Percentiles rank a stretch among this genome's conserved stretches.
Conservation (phyloP, 1,140 invertebrate species). For the Dufourea novaeangliae region DNA sequence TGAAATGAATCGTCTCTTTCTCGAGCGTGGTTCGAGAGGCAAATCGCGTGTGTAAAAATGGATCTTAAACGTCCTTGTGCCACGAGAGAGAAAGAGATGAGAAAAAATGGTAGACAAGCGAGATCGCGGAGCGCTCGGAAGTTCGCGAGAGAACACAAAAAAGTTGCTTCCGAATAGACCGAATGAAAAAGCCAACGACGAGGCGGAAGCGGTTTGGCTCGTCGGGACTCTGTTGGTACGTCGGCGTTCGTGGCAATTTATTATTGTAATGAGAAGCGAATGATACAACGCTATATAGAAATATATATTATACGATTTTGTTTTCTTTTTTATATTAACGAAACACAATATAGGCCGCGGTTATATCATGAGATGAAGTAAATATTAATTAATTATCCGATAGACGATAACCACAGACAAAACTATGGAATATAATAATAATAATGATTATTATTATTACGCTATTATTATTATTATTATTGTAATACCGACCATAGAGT, state of each 20-base stretch:
- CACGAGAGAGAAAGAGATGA: background rate
- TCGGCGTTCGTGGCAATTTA: slow-evolving; percentile 71
- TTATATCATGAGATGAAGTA: slow-evolving; percentile 56
- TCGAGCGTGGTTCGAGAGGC: background rate
- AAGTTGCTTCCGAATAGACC: background rate
- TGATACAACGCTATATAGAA: slow-evolving; percentile 65
- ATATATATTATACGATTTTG: slow-evolving; percentile 62
- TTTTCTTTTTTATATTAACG: slow-evolving; percentile 66
- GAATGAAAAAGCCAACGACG: background rate
- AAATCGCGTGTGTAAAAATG: slow-evolving; percentile 21
- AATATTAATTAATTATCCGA: slow-evolving; percentile 64
- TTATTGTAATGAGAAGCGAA: slow-evolving; percentile 71
- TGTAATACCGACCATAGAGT: slow-evolving; percentile 72
- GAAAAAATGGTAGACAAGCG: no score
- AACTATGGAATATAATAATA: slow-evolving; percentile 60
- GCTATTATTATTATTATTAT: slow-evolving; percentile 73
- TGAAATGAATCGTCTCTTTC: slow-evolving; percentile 7
- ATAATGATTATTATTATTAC: slow-evolving; percentile 66
- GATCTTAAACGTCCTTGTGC: background rate
- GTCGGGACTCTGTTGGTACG: slow-evolving; percentile 57
- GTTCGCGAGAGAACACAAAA: background rate
- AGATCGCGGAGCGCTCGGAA: background rate
- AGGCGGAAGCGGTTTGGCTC: background rate
- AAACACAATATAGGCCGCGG: slow-evolving; percentile 50
- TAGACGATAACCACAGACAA: slow-evolving; percentile 66